Evolutionary conservation across 2,888 invertebrate genomes (phyloP), one percentile per base, ranked within the genome.

Genomic region (Noctuana brunneofusca): DNA sequence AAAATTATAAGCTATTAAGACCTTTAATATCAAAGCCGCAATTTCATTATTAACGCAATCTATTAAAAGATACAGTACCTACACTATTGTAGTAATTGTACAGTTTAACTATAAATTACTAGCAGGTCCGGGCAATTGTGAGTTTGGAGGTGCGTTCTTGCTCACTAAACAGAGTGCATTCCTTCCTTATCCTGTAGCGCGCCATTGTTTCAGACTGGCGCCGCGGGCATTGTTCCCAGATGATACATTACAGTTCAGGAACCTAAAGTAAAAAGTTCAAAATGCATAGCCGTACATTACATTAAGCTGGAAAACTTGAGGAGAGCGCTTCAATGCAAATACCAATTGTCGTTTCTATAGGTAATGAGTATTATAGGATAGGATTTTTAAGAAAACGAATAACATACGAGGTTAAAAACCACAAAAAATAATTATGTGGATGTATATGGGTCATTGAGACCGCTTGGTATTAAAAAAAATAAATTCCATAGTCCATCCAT

Each of bases 171-270:
- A 62, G 48, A 49, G 50, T 43, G 56, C 54, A 62, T 62, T 56
- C 62, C 62, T 56, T 62, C 50, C 55, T 55, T 48, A 46, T 60
- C 53, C 59, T 32, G 49, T 22, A 60, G 53, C 20, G 53, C 20
- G 18, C 62, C 49, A 62, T 62, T 62, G 62, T 62, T 62, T 62
- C 49, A 62, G 49, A 41, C 55, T 50, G 27, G 60, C 60, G 55
- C 54, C 48, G 62, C 38, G 38, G 35, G 49, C 55, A 62, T 62
- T 62, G 62, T 62, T 62, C 62, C 41, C n/a, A 27, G 49, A 56
- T 56, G 62, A 62, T 62, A 50, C 62, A 62, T 62, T 62, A 62
- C 62, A 56, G 49, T 62, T 49, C 55, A 18, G 55, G 54, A 56
- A 50, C 27, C 49, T 30, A 50, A 41, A 20, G 54, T 62, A 55